phyloP scores from a whole-genome alignment of 2,888 invertebrate genomes.

The Tetheella fluctuosa region DNA sequence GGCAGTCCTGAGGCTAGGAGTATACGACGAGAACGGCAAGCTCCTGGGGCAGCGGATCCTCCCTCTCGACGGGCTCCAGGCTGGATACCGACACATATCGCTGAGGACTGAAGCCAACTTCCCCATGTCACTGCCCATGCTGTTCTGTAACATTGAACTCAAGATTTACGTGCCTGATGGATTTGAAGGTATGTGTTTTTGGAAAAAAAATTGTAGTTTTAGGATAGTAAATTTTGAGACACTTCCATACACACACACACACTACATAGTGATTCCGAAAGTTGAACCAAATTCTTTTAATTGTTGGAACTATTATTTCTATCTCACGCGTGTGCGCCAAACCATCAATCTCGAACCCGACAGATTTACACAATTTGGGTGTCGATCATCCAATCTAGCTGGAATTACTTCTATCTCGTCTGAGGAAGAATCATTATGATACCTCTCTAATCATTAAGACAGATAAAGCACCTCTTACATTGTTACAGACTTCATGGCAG shows the following conservation, averaged over 20 bases:
- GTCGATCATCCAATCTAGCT: too few relatives aligned
- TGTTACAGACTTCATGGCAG: slow-evolving; percentile 96
- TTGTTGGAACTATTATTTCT: too few relatives aligned
- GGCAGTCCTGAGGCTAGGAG: slow-evolving; percentile 98
- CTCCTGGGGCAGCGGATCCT: slow-evolving; percentile 98
- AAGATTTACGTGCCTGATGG: slow-evolving; percentile 99
- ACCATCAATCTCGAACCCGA: too few relatives aligned
- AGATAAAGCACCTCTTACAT: not conserved
- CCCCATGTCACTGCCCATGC: slow-evolving; percentile 99
- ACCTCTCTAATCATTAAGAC: too few relatives aligned
- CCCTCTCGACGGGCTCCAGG: slow-evolving; percentile 98
- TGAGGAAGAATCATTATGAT: too few relatives aligned
- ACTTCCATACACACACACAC: too few relatives aligned
- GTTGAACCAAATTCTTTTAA: too few relatives aligned
- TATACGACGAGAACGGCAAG: slow-evolving; percentile 98
- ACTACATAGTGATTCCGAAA: too few relatives aligned
- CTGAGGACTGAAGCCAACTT: slow-evolving; percentile 99
- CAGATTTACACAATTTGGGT: too few relatives aligned
- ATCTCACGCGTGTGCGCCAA: too few relatives aligned
- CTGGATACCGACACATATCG: slow-evolving; percentile 98
- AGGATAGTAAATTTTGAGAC: too few relatives aligned
- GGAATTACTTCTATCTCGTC: too few relatives aligned
- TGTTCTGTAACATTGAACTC: slow-evolving; percentile 99
- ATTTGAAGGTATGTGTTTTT: slow-evolving; percentile 89
- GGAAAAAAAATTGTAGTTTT: not conserved